Evolutionary conservation across 2,113 vertebrate genomes (phyloP), one percentile per base, ranked within the genome.

Genomic region (Mastomys natalensis): DNA sequence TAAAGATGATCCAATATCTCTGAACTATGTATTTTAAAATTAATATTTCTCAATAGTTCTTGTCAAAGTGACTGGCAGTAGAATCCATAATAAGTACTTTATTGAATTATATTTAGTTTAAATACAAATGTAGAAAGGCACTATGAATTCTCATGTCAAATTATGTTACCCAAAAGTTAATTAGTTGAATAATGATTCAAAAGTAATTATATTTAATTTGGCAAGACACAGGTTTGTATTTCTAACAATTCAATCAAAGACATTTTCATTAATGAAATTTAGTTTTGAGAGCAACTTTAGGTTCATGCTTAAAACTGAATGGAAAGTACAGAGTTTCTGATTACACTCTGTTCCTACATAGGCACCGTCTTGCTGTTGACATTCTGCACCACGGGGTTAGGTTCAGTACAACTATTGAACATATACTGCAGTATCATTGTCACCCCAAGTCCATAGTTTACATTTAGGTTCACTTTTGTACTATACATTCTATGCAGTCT

Each of bases 31-130:
- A 96, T 96, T 95, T 98, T 97, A 96, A 97, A 97, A 97, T 90
- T 96, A 98, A 97, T 93, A 96, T 96, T 97, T 97, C 95, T 97
- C 97, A 97, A 96, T 96, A 97, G 97, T 95, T 53, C 93, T 95
- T 97, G 96, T 98, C 97, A 97, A 95, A 43, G 87, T 97, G 96
- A 97, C 89, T 96, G 91, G 94, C 97, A 97, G 94, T 62, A 89
- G 88, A 97, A 96, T 97, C 87, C 85, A 95, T 97, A 98, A 97
- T 97, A 97, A 96, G 96, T 92, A 97, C 95, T 97, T 97, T 95
- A 97, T 97, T 95, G 95, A 97, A 97, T 97, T 96, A 95, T 93
- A 97, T 95, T 93, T 94, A 93, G 82, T 92, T 97, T 97, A 94
- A 95, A 95, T 97, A 94, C 94, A 95, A 97, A 97, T 91, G 77